Base-by-base conservation (phyloP, 1,140 invertebrate genomes). In the Drosophila kikkawai region DNA sequence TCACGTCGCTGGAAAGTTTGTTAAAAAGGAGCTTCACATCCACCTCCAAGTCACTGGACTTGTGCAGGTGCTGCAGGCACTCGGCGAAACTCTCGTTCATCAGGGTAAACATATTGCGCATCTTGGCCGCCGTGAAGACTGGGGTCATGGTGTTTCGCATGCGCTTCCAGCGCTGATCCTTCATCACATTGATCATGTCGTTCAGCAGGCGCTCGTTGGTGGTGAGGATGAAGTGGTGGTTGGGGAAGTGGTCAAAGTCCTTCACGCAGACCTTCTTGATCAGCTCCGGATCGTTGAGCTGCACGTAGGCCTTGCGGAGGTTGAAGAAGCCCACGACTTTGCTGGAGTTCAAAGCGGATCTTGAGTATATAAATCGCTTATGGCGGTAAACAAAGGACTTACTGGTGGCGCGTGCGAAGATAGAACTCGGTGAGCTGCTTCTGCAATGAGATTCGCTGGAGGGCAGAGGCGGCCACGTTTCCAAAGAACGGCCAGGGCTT, bases 241-340 rank as follows among this genome's bases (percentile, higher is more conserved):
- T 94, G 0, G 93, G 85, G 67, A 96, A 96, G 79, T 95, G 83
- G 4, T 96, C 94, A 68, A 96, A 96, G 64, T 95, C 94, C 80
- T 95, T 96, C 0, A 96, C 93, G 0, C 93, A 92, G 6, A 96
- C 93, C 42, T 93, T 91, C 73, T 94, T 95, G 3, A 96, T 94
- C 6, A 95, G 39, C 19, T 96, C 94, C 0, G 94, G 94, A 84
- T 96, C 95, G 37, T 93, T 93, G 0, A 96, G 65, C 12, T 96
- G 58, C 2, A 93, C 75, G 0, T 95, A 95, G 4, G 83, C 12
- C 19, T 7, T 93, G 0, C 91, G 39, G 17, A 95, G 93, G 58
- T 95, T 93, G 55, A 93, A 95, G 26, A 93, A 92, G 4, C 93
- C 95, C 0, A 93, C 83, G 59, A 95, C 93, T 61, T 87, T 87